phyloP scores from a whole-genome alignment of 2,888 invertebrate genomes.

The Pyrrhosoma nymphula region DNA sequence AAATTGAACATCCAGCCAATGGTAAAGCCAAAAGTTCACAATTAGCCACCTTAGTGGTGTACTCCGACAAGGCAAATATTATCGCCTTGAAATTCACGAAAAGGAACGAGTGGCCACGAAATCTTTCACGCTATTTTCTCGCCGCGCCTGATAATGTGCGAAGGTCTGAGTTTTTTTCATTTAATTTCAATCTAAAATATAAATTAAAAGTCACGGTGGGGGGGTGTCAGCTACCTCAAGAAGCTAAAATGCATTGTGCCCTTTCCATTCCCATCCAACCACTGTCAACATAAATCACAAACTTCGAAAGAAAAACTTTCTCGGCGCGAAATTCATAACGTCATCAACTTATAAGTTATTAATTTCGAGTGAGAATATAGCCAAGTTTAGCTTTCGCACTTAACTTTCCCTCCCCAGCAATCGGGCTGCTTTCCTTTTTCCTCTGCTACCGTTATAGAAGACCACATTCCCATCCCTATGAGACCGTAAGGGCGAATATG shows the following conservation, averaged over 20 bases:
- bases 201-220: background rate
- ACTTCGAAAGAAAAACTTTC: background rate
- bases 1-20: too few relatives aligned
- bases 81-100: too few relatives aligned
- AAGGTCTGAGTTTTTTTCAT: background rate
- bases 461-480: background rate
- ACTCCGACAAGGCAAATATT: too few relatives aligned
- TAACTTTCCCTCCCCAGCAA: background rate
- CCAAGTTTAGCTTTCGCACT: background rate
- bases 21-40: too few relatives aligned
- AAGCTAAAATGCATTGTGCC: too few relatives aligned
- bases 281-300: background rate
- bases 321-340: background rate
- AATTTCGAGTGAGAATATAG: background rate
- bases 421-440: background rate
- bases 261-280: background rate
- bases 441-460: background rate
- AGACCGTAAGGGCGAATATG: too few relatives aligned
- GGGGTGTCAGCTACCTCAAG: too few relatives aligned
- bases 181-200: background rate
- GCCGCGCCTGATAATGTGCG: background rate
- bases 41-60: too few relatives aligned
- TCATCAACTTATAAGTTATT: background rate
- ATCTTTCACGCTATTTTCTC: too few relatives aligned
- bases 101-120: too few relatives aligned